These are phyloP conservation scores for Onychostruthus taczanowskii DNA, from an alignment of 2,113 vertebrate genomes.

Conservation along the genomic window DNA sequence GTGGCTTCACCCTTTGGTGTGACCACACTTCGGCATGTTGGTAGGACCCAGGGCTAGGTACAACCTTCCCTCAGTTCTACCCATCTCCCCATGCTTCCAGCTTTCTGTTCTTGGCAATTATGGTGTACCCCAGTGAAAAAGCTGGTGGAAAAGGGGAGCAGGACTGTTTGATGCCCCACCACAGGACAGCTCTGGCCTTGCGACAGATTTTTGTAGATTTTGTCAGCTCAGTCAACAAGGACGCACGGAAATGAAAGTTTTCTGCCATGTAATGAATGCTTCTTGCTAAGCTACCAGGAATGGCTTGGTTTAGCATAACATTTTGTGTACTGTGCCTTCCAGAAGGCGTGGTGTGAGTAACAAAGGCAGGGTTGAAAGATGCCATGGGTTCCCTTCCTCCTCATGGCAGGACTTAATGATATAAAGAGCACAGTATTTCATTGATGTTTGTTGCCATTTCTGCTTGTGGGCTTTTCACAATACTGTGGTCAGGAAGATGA, in stretches of 20 bases:
- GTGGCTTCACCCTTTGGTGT: neutral
- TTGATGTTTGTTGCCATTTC: conserved; percentile 2
- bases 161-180: neutral
- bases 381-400: neutral
- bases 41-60: neutral
- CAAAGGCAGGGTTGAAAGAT: conserved; percentile 54
- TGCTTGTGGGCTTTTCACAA: conserved; percentile 26
- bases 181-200: neutral
- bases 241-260: neutral
- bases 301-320: neutral
- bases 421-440: neutral
- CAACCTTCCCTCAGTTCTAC: neutral
- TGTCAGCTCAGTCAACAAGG: neutral
- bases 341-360: conserved; percentile 20
- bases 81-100: neutral
- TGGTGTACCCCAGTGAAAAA: neutral
- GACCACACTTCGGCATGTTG: neutral
- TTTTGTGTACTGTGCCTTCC: neutral
- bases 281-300: neutral
- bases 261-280: neutral
- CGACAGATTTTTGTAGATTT: neutral
- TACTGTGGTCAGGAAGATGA: conserved; percentile 16
- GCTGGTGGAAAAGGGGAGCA: neutral
- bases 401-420: neutral
- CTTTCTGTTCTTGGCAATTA: neutral